These are phyloP conservation scores for Dasyprocta punctata DNA, from an alignment of 2,113 vertebrate species.

Conservation along the genomic window DNA sequence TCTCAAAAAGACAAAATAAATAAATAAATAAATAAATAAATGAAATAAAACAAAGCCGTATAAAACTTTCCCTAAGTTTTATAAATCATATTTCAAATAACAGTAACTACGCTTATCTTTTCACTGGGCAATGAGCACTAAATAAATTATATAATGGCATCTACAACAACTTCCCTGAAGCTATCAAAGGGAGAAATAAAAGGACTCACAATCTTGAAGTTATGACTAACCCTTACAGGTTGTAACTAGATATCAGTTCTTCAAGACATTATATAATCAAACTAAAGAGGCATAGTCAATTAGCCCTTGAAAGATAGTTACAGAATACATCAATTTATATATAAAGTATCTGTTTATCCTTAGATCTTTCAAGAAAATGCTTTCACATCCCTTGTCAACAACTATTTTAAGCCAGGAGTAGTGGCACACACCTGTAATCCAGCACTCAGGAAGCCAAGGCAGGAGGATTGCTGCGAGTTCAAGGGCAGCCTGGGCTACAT, in stretches of 20 bases:
- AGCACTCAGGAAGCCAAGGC: background rate
- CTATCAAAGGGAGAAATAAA: background rate
- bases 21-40: too few species aligned
- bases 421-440: background rate
- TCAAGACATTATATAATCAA: background rate
- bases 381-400: background rate
- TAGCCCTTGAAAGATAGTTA: background rate
- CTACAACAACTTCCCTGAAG: background rate
- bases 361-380: slow-evolving; percentile 28
- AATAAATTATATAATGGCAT: background rate
- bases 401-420: background rate
- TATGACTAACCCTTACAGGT: background rate
- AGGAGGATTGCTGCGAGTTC: background rate
- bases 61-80: background rate
- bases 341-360: background rate
- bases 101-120: background rate
- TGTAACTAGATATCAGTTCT: background rate
- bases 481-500: background rate
- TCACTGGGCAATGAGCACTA: background rate
- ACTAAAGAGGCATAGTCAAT: background rate
- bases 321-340: background rate
- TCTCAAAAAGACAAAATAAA: too few species aligned
- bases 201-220: background rate
- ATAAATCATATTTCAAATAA: background rate
- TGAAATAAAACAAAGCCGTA: background rate